Conservation (phyloP, 64 coral and sea anemone genomes). For the Dendrophyllia cribrosa region DNA sequence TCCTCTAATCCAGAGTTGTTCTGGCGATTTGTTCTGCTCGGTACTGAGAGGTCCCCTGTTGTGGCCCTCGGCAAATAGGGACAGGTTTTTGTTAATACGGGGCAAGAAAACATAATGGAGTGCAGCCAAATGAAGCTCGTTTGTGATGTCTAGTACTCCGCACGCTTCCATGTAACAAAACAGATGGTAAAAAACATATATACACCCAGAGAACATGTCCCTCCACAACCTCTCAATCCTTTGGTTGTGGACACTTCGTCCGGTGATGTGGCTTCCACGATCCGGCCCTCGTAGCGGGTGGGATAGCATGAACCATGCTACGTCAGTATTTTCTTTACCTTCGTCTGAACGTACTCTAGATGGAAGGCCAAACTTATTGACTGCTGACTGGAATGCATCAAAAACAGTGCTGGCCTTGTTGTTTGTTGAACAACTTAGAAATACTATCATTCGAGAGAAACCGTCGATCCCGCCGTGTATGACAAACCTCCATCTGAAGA, state of each 20-base stretch:
- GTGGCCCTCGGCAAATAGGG: conserved; percentile 17
- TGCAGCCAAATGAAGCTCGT: conserved; percentile 28
- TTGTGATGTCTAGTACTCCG: conserved; percentile 7
- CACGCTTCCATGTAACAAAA: conserved; percentile 6
- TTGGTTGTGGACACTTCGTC: conserved; percentile 47
- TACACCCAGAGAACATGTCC: conserved; percentile 21
- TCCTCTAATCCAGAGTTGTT: conserved; percentile 18
- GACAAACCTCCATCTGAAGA: conserved; percentile 33
- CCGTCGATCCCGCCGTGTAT: conserved; percentile 32
- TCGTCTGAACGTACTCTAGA: conserved; percentile 34
- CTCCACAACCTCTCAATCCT: conserved; percentile 36
- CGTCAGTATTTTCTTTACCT: conserved; percentile 44
- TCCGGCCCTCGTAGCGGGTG: conserved; percentile 1
- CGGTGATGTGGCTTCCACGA: conserved; percentile 49
- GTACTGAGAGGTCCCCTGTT: conserved; percentile 25
- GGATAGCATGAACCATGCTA: conserved; percentile 30
- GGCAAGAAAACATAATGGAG: conserved; percentile 29
- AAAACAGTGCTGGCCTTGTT: conserved; percentile 21
- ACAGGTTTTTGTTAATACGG: conserved; percentile 12
- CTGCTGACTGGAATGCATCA: background rate
- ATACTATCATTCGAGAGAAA: conserved; percentile 11
- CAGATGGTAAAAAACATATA: background rate
- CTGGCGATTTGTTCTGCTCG: background rate
- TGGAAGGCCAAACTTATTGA: conserved; percentile 27
- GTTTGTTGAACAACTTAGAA: conserved; percentile 26